These are phyloP conservation scores for Sitobion miscanthi DNA, from an alignment of 1,140 invertebrate species.

Conservation along the genomic window DNA sequence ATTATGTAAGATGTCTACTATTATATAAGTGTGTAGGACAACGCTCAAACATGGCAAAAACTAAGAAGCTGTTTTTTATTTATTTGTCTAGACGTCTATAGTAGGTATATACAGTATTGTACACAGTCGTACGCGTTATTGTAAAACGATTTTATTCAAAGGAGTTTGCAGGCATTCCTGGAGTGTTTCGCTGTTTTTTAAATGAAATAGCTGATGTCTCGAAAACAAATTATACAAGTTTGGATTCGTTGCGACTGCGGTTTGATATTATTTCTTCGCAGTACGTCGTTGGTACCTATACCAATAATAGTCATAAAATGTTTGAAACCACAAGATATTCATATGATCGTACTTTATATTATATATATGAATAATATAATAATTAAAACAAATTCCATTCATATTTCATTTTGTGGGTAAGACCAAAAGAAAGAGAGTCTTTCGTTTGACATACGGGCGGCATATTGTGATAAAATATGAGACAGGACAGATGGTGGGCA, in stretches of 20 bases:
- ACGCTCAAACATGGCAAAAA: neutral
- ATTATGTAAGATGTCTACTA: neutral
- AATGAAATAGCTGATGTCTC: neutral
- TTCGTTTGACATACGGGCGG: slow-evolving; percentile 49
- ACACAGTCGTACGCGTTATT: neutral
- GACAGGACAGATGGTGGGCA: slow-evolving; percentile 45
- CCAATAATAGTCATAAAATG: neutral
- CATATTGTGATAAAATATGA: slow-evolving; percentile 47
- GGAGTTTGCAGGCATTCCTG: neutral
- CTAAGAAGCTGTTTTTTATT: neutral
- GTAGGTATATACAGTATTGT: neutral
- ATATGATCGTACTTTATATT: neutral
- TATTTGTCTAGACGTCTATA: neutral
- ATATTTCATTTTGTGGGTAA: neutral
- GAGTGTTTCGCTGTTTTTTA: neutral
- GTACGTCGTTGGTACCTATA: neutral
- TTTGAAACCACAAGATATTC: neutral
- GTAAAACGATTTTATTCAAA: neutral
- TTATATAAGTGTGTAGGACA: neutral
- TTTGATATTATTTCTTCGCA: neutral
- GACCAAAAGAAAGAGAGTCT: neutral
- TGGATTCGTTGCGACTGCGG: neutral
- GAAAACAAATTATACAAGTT: neutral
- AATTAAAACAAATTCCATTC: neutral
- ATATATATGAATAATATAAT: neutral